These are phyloP conservation scores for Drosophila leonis DNA, from an alignment of 2,888 invertebrate genomes.

Conservation along the genomic window DNA sequence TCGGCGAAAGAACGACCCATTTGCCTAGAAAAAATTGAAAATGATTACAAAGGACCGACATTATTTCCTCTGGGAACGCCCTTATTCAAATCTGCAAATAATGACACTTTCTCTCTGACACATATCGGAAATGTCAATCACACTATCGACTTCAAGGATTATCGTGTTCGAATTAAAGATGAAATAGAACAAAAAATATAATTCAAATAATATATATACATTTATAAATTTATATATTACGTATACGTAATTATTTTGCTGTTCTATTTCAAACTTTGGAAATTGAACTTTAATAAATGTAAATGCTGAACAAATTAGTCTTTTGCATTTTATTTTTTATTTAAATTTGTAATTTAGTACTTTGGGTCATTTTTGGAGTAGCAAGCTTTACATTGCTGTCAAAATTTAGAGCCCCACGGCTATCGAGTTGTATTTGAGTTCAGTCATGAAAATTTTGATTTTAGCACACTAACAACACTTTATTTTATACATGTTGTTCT, in stretches of 20 bases:
- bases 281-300: not conserved
- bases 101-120: not conserved
- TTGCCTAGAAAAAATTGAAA: conserved; percentile 8
- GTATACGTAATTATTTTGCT: too few relatives aligned
- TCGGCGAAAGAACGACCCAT: conserved; percentile 39
- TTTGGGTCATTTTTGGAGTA: not conserved
- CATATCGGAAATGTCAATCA: not conserved
- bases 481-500: conserved; percentile 18
- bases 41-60: not conserved
- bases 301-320: not conserved
- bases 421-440: not conserved
- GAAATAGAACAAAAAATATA: not conserved
- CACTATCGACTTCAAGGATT: not conserved
- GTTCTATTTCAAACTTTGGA: too few relatives aligned
- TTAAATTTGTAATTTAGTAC: not conserved
- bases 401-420: not conserved
- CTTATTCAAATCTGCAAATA: too few relatives aligned
- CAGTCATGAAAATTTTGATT: conserved; percentile 7
- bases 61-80: conserved; percentile 5
- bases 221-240: too few relatives aligned
- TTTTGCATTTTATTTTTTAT: not conserved
- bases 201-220: not conserved
- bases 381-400: conserved; percentile 4
- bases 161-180: not conserved
- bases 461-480: conserved; percentile 15